Conservation (phyloP, 64 coral and sea anemone species). For the Dendronephthya gigantea region DNA sequence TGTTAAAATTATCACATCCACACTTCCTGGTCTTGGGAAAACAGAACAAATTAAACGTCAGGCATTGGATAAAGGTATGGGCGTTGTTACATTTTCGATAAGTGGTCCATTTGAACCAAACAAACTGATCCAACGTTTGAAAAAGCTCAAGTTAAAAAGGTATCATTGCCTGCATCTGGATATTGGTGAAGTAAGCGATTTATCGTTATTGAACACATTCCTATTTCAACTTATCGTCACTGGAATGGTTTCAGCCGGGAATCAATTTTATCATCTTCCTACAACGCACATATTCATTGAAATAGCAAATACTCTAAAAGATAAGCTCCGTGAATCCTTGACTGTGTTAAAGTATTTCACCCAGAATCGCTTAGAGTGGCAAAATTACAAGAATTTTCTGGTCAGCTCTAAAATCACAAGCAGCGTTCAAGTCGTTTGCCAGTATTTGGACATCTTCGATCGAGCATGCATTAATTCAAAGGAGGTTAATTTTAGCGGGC, state of each 20-base stretch:
- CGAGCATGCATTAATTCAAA: not conserved
- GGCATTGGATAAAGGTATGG: slow-evolving; percentile 30
- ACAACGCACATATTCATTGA: slow-evolving; percentile 31
- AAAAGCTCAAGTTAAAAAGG: slow-evolving; percentile 10
- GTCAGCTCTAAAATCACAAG: slow-evolving; percentile 42
- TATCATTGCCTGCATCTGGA: slow-evolving; percentile 67
- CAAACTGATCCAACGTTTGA: slow-evolving; percentile 41
- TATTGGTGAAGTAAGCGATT: slow-evolving; percentile 37
- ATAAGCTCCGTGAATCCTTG: slow-evolving; percentile 37
- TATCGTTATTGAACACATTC: slow-evolving; percentile 28
- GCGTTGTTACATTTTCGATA: slow-evolving; percentile 48
- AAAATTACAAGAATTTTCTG: slow-evolving; percentile 21
- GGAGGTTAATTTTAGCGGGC: not conserved
- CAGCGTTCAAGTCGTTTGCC: slow-evolving; percentile 23
- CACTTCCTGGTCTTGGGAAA: slow-evolving; percentile 78
- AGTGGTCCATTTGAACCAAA: slow-evolving; percentile 60
- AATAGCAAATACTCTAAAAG: slow-evolving; percentile 44
- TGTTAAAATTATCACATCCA: slow-evolving; percentile 55
- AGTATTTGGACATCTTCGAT: not conserved
- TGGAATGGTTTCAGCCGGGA: slow-evolving; percentile 44
- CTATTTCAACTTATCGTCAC: slow-evolving; percentile 45
- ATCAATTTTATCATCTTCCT: slow-evolving; percentile 35
- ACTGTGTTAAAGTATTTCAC: slow-evolving; percentile 44
- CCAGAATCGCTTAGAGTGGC: slow-evolving; percentile 25
- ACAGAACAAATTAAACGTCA: slow-evolving; percentile 53